Conservation (phyloP, 2,113 vertebrate species). For the Macheiramphus alcinus region DNA sequence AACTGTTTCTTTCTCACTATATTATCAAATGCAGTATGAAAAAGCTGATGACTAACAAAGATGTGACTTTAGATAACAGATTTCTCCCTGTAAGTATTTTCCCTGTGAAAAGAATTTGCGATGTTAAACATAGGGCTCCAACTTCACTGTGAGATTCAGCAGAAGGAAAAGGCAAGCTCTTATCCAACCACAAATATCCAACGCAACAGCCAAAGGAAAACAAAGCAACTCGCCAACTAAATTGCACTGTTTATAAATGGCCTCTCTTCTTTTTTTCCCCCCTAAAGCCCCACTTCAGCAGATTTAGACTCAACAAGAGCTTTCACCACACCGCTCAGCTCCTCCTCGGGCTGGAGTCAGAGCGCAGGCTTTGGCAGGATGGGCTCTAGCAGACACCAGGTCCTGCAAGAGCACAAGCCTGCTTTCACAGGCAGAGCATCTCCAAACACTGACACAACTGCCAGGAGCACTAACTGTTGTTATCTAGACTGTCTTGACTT, state of each 20-base stretch:
- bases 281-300: background rate
- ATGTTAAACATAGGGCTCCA: background rate
- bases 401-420: background rate
- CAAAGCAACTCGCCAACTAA: background rate
- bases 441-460: background rate
- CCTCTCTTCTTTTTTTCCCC: background rate
- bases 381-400: background rate
- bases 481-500: background rate
- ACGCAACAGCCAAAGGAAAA: slow-evolving; percentile 49
- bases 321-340: background rate
- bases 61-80: slow-evolving; percentile 25
- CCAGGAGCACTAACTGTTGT: background rate
- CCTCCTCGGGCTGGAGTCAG: background rate
- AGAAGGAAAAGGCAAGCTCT: slow-evolving; percentile 18
- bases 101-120: background rate
- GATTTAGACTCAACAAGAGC: background rate
- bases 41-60: slow-evolving; percentile 34
- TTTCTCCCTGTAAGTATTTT: background rate
- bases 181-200: slow-evolving; percentile 43
- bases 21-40: background rate
- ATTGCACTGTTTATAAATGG: background rate
- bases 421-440: background rate
- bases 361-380: background rate
- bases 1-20: slow-evolving; percentile 11
- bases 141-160: background rate